Evolutionary conservation across 2,888 invertebrate genomes (phyloP).

Genomic region (Protonemura montana): DNA sequence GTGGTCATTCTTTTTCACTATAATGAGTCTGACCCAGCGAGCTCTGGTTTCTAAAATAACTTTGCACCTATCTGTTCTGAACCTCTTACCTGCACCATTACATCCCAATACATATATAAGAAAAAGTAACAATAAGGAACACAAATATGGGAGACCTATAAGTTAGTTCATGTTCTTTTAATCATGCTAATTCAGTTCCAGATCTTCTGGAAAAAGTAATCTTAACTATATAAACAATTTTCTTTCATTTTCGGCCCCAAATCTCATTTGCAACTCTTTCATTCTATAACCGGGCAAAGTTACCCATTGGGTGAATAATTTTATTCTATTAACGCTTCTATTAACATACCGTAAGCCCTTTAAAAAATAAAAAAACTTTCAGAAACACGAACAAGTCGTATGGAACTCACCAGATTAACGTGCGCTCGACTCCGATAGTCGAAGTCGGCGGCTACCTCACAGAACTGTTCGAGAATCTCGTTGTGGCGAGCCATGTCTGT

Average conservation of each 20-base stretch:
- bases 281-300: too few species aligned
- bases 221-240: too few species aligned
- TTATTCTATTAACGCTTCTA: not conserved
- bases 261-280: too few species aligned
- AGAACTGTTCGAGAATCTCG: conserved; percentile 77
- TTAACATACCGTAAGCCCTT: not conserved
- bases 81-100: too few species aligned
- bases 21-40: not conserved
- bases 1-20: not conserved
- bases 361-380: conserved; percentile 44
- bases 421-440: conserved; percentile 74
- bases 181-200: too few species aligned
- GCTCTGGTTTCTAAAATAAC: not conserved
- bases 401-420: conserved; percentile 71
- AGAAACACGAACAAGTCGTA: not conserved
- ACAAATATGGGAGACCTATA: too few species aligned
- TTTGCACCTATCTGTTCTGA: too few species aligned
- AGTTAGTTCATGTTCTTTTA: too few species aligned
- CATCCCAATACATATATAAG: too few species aligned
- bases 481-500: conserved; percentile 84
- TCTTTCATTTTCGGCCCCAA: too few species aligned
- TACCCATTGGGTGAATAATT: not conserved
- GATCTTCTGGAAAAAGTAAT: too few species aligned
- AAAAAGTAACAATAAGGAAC: too few species aligned
- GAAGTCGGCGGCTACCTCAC: conserved; percentile 70